A percentile compares a stretch with the other conserved stretches of the same genome.
These are phyloP conservation scores for Harpalus rubripes DNA, from an alignment of 2,888 invertebrate species.

Conservation along the genomic window DNA sequence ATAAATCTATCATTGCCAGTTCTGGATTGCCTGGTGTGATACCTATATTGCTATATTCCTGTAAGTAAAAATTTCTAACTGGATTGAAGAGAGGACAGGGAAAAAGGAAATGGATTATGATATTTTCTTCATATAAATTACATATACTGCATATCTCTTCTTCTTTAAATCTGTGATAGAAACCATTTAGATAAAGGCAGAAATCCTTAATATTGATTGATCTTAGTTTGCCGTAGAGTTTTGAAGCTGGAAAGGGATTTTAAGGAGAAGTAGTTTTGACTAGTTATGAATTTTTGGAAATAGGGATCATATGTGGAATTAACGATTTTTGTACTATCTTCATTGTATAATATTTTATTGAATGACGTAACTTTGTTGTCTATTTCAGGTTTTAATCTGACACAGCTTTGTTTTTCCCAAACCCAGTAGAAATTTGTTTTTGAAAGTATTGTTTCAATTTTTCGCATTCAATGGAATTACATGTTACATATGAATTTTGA, in stretches of 20 bases:
- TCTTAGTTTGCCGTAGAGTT: too few species aligned
- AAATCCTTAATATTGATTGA: too few species aligned
- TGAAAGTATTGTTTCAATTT: too few species aligned
- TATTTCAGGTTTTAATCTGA: neutral
- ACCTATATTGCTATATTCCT: too few species aligned
- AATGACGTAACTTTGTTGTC: neutral
- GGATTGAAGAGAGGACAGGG: constrained; percentile 8
- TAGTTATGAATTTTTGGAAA: constrained; percentile 12
- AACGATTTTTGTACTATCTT: neutral
- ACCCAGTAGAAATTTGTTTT: constrained; percentile 18
- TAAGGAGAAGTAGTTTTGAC: neutral
- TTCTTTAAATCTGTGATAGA: neutral
- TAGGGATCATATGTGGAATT: neutral
- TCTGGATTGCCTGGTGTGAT: too few species aligned
- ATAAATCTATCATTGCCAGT: too few species aligned
- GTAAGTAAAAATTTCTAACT: too few species aligned
- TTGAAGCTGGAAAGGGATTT: neutral
- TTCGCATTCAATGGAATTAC: too few species aligned
- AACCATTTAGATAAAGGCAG: too few species aligned
- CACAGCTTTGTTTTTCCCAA: constrained; percentile 9
- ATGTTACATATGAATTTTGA: too few species aligned
- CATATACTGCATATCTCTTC: neutral
- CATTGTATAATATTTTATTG: neutral
- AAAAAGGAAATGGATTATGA: constrained; percentile 9
- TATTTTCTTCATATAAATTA: neutral